These are phyloP conservation scores for Pseudomyrmex gracilis DNA, from an alignment of 1,140 invertebrate species.

Conservation along the genomic window DNA sequence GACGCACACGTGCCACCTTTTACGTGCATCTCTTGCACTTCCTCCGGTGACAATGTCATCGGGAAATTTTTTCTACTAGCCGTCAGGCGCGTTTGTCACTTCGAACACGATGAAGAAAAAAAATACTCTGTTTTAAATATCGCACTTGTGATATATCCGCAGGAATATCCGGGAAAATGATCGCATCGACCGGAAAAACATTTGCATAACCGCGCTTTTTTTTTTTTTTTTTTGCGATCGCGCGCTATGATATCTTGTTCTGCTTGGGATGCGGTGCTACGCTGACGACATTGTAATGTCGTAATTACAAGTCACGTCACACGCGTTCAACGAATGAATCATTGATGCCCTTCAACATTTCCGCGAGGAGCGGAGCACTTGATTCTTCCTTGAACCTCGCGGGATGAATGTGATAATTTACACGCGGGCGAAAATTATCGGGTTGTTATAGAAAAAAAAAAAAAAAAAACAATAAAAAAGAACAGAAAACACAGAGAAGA, in stretches of 20 bases:
- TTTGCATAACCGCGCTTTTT: not conserved
- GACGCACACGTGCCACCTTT: slow-evolving; percentile 7
- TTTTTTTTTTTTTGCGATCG: slow-evolving; percentile 16
- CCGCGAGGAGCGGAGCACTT: not conserved
- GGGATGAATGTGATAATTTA: not conserved
- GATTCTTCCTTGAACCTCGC: not conserved
- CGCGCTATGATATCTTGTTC: not conserved
- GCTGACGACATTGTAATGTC: not conserved
- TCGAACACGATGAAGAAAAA: too few species aligned
- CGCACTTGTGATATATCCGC: too few species aligned
- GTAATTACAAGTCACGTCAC: slow-evolving; percentile 11
- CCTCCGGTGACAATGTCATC: slow-evolving; percentile 7
- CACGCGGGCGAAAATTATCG: not conserved
- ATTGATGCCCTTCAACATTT: not conserved
- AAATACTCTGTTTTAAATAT: too few species aligned
- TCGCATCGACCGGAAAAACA: not conserved
- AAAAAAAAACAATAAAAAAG: not conserved
- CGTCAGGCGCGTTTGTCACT: too few species aligned
- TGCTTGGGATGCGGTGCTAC: not conserved
- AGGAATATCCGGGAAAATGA: not conserved
- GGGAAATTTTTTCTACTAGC: not conserved
- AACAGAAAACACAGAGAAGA: not conserved
- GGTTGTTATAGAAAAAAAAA: not conserved
- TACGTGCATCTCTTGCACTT: not conserved
- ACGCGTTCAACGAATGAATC: not conserved